Evolutionary conservation across 2,797 vertebrate species (phyloP).

Genomic region (Enoplosus armatus): DNA sequence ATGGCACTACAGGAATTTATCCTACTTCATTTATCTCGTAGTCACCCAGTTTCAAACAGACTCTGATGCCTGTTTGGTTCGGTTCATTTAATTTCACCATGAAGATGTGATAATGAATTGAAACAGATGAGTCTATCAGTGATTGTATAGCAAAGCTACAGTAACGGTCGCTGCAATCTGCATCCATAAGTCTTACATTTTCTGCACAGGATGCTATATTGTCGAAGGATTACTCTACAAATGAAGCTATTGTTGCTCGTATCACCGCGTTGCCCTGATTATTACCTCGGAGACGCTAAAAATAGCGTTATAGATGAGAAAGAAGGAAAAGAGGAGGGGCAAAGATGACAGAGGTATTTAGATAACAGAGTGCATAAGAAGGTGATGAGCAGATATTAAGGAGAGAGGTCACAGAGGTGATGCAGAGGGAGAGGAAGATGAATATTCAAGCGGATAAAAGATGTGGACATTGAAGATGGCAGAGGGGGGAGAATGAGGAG

Average conservation of each 20-base stretch:
- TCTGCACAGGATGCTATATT: neutral
- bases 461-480: conserved; percentile 23
- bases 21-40: conserved; percentile 4
- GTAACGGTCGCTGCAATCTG: neutral
- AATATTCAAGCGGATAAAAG: conserved; percentile 22
- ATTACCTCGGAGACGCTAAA: conserved; percentile 9
- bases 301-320: neutral
- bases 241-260: conserved; percentile 4
- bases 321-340: conserved; percentile 1
- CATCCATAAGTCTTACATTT: neutral
- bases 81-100: neutral
- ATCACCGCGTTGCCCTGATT: neutral
- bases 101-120: neutral
- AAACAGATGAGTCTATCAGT: neutral
- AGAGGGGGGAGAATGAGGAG: neutral
- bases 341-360: conserved; percentile 2
- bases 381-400: neutral
- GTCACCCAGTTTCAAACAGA: neutral
- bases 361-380: conserved; percentile 1
- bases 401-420: conserved; percentile 1
- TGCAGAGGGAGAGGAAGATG: conserved; percentile 11
- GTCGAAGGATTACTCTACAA: neutral
- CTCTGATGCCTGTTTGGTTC: neutral
- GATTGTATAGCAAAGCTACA: neutral
- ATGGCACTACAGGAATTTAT: conserved; percentile 14